Evolutionary conservation across 1,140 invertebrate species (phyloP), one percentile per base, ranked within the genome.

Genomic region (Idris sp.): DNA sequence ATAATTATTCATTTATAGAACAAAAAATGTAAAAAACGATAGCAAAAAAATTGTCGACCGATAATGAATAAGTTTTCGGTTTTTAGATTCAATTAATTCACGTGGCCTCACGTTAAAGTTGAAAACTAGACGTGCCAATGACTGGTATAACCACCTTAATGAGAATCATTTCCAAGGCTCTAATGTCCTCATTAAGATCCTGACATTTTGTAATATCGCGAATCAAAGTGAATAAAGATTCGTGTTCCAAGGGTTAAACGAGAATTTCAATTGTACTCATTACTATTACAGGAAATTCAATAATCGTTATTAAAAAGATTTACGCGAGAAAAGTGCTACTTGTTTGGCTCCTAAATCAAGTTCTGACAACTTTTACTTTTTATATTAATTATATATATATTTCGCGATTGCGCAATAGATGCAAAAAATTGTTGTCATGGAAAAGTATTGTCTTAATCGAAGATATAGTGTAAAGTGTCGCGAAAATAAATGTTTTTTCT

Each of bases 221-320:
- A 68, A 68, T 68, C 64, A 68, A 58, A 58, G 53, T 58, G 65
- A 69, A 59, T 69, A 51, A 69, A 59, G 53, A 59, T 69, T 69
- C 54, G 44, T 44, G 46, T 44, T 44, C 53, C 35, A 16, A 36
- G 22, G 44, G 41, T 41, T 56, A 33, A 56, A 56, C 51, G 51
- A 56, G 41, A 49, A 49, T 54, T 69, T 59, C 44, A 59, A 53
- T 68, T 44, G 53, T 44, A 36, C 44, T 59, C 53, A 48, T 69
- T 69, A 59, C 44, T 33, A 69, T 69, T 44, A 51, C 28, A 26
- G 26, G n/a, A 59, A 69, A 58, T 69, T 69, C 65, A 53, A 69
- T 69, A 69, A 69, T 69, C 65, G 53, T 69, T 59, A 69, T 69
- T 58, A 58, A 58, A 67, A 68, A 59, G 64, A 58, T 68, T 68